phyloP scores from a whole-genome alignment of 1,140 invertebrate species.

The Drosophila nigromelanica region DNA sequence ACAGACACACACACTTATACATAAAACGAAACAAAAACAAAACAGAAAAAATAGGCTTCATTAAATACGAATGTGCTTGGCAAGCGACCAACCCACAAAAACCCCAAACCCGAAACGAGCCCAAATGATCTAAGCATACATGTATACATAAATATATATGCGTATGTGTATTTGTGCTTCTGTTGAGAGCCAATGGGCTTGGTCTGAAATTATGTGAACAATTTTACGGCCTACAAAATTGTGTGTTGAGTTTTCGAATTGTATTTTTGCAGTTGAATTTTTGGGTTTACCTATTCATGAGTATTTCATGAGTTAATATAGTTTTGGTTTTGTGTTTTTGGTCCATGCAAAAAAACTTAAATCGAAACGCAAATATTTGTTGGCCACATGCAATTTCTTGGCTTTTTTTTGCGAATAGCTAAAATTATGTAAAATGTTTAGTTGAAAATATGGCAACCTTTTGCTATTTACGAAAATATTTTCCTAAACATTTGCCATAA shows the following conservation, averaged over 20 bases:
- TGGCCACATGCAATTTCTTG: neutral
- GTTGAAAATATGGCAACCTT: neutral
- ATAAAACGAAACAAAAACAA: neutral
- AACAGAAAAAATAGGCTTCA: conserved; percentile 74
- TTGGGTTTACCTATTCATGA: conserved; percentile 5
- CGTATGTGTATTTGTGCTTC: conserved; percentile 28
- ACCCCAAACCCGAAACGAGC: conserved; percentile 44
- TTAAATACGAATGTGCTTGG: conserved; percentile 74
- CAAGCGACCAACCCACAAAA: conserved; percentile 47
- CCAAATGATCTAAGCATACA: conserved; percentile 44
- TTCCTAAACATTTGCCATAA: conserved; percentile 20
- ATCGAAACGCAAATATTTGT: neutral
- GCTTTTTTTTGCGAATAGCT: neutral
- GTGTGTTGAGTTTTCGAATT: conserved; percentile 55
- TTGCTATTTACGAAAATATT: conserved; percentile 13
- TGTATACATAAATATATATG: conserved; percentile 15
- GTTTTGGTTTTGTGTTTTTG: conserved; percentile 1
- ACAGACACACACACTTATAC: conserved; percentile 4
- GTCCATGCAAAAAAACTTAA: neutral
- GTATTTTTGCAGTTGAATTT: conserved; percentile 41
- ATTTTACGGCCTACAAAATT: conserved; percentile 48
- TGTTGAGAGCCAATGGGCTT: conserved; percentile 14
- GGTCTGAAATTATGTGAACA: conserved; percentile 51
- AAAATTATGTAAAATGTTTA: conserved; percentile 5
- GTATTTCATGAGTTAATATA: conserved; percentile 13